phyloP scores from a whole-genome alignment of 2,797 vertebrate species.

The Harpagifer antarcticus region DNA sequence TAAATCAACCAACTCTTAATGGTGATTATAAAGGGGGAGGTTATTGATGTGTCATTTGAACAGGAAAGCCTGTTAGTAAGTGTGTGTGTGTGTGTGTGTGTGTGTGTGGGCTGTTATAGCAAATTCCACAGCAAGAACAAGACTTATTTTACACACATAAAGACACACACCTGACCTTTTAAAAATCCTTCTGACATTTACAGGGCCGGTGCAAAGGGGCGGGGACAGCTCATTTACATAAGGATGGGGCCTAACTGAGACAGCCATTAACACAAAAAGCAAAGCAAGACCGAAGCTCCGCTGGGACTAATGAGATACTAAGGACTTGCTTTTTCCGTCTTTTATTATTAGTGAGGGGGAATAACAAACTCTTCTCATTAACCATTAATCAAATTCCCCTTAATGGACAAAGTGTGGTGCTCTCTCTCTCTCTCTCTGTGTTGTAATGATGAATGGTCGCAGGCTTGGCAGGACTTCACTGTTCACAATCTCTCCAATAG shows the following conservation, averaged over 20 bases:
- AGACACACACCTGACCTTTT: conserved; percentile 77
- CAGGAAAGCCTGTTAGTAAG: conserved; percentile 28
- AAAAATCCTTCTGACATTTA: conserved; percentile 82
- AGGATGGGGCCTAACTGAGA: conserved; percentile 65
- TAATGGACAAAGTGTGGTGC: conserved; percentile 59
- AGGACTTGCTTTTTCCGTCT: conserved; percentile 63
- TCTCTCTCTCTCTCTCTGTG: conserved; percentile 24
- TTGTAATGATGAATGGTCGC: conserved; percentile 66
- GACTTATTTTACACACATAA: conserved; percentile 45
- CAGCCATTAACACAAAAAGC: conserved; percentile 72
- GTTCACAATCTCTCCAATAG: conserved; percentile 43
- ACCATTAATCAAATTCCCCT: conserved; percentile 69
- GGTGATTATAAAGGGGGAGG: conserved; percentile 45
- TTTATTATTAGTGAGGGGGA: conserved; percentile 55
- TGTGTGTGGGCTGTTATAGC: background rate
- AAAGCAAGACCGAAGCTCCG: conserved; percentile 52
- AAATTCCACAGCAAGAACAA: conserved; percentile 13
- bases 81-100: conserved; percentile 2
- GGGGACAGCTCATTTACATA: conserved; percentile 77
- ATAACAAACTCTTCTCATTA: conserved; percentile 50
- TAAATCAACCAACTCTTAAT: conserved; percentile 67
- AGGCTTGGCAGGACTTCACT: conserved; percentile 51
- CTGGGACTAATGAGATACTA: conserved; percentile 73
- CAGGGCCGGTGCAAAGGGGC: conserved; percentile 54
- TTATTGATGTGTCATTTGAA: conserved; percentile 69